Evolutionary conservation across 92 coral and sea anemone species (phyloP), one percentile per base, ranked within the genome.

Genomic region (Pocillopora grandis): DNA sequence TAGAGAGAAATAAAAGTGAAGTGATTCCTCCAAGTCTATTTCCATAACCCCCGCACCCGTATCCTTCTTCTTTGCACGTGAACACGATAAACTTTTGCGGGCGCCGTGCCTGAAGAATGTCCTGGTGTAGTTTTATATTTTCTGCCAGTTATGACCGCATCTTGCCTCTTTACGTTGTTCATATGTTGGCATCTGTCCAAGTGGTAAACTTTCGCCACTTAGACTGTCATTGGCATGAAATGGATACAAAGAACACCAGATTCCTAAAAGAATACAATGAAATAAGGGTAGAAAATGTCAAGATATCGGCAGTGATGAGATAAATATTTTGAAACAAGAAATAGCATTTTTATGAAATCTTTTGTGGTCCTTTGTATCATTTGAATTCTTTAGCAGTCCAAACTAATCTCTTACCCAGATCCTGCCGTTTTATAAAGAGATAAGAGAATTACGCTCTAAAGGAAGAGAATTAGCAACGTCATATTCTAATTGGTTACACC

Each of bases 11-110:
- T 37, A 92, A 84, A 33, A 92, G 71, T 16, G 95, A 87, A 0
- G 93, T 27, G 0, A 92, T 65, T 1, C 85, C 90, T 8, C 88
- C 89, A 10, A 92, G 70, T 1, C 93, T 92, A 64, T 89, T 92
- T 13, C 95, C 95, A 84, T 92, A 92, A 12, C 95, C 95, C 16
- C 87, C 92, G 59, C 93, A 92, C 4, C 82, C 79, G 48, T 83
- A 92, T 11, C 89, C 93, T 62, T 72, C 64, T 16, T 90, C 93
- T 33, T 74, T 87, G 60, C 95, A 92, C 7, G 88, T 86, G 56
- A 89, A 92, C 1, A 92, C 92, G 36, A 92, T 59, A 66, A 78
- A 92, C 66, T 70, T 77, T 7, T 63, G 82, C 15, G 76, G 81
- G 13, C 67, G 72, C 21, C 74, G 72, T 21, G 81, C 75, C 37